Evolutionary conservation across 2,797 vertebrate genomes (phyloP), one percentile per base, ranked within the genome.

Genomic region (Aselliscus stoliczkanus): DNA sequence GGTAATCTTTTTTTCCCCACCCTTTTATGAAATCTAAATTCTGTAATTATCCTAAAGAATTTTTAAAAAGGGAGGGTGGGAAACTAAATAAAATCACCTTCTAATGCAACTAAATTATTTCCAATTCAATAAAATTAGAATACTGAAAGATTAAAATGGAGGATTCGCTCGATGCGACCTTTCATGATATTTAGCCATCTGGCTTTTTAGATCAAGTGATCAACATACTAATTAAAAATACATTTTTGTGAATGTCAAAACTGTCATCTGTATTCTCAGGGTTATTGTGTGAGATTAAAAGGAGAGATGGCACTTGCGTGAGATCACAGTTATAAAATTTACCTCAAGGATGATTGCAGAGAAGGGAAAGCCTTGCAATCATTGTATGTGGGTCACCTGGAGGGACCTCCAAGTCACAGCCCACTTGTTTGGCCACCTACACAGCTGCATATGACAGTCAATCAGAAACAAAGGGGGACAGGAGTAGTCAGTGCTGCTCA

Each of bases 131-230:
- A 82, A 91, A 93, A 80, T 81, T 70, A 65, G 39, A 95, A 95
- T 87, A 89, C 77, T 76, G 73, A 95, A 96, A 93, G 64, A 93
- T 97, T 93, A 77, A 12, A 12, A 97, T 80, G 94, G 95, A 96
- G 79, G 80, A 97, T 98, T 97, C 94, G 93, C 98, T 98, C 96
- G 97, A 95, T 89, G 96, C 17, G 80, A 98, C 97, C 97, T 98
- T 98, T 98, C 83, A 80, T 97, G 97, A 97, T 98, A 98, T 98
- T 98, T 98, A 97, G 97, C 96, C 96, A 98, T 98, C 98, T 98
- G 98, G 94, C 79, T 97, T 98, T 97, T 90, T 70, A 98, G 97
- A 97, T 98, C 86, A 96, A 97, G 93, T 95, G 98, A 98, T 98
- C 97, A 98, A 93, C 92, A 96, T 87, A 92, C 90, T 98, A 98